Evolutionary conservation across 2,888 invertebrate genomes (phyloP), one percentile per base, ranked within the genome.

Genomic region (Campaea margaritaria): DNA sequence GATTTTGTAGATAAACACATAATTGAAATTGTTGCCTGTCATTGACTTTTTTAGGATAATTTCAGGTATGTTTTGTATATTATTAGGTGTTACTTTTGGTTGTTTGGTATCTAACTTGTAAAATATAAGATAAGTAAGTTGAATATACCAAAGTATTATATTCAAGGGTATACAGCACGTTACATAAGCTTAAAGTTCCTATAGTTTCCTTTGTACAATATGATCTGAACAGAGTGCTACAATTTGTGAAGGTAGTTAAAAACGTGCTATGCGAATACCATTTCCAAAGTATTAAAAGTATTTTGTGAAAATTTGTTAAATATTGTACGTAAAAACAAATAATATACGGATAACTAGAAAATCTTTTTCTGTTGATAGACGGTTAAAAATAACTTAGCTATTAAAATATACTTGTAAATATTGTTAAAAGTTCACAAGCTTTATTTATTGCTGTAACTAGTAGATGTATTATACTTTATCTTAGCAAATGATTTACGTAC

Each of bases 391-490:
- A 31, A 31, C 31, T 3, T 31, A 31, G 10, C 1, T 31, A 31
- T 31, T 31, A 31, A 31, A 31, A 31, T 36, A 63, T 76, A 76
- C 4, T 73, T 87, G 86, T 89, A 85, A 74, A 86, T 88, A 87
- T 79, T 83, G 83, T 87, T 83, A 78, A 75, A 72, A 69, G 70
- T 79, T 75, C 59, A 72, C 74, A 62, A 79, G 78, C 82, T 80
- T 80, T 83, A 91, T 91, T 91, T 91, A 90, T 91, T 91, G 78
- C 75, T 76, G 76, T 75, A 67, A 50, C 28, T 59, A 78, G 70
- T 69, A 73, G 74, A 67, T 76, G 76, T 79, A 73, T 73, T 76
- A 66, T 54, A 59, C n/a, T 43, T n/a, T 54, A 61, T 47, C 38
- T 57, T 59, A 64, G 61, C 42, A 66, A 67, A 68, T 65, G 58